These are phyloP conservation scores for Tineola bisselliella DNA, from an alignment of 2,888 invertebrate species.

Conservation along the genomic window DNA sequence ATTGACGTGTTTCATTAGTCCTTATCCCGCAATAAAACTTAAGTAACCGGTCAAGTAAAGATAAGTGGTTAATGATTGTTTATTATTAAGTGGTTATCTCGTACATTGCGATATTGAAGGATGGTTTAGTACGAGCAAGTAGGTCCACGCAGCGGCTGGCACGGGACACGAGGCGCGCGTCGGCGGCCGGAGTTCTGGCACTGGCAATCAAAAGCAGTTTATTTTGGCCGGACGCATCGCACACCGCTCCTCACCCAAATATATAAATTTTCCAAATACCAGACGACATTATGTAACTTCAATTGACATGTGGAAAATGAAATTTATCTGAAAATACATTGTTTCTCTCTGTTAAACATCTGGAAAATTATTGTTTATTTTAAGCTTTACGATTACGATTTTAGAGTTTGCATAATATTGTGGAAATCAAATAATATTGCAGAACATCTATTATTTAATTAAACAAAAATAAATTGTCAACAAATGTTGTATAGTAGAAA, in stretches of 20 bases:
- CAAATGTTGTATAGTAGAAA: too few species aligned
- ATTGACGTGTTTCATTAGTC: too few species aligned
- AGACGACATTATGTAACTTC: slow-evolving; percentile 40
- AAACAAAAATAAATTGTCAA: too few species aligned
- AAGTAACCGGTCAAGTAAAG: too few species aligned
- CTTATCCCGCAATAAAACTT: too few species aligned
- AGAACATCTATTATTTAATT: too few species aligned
- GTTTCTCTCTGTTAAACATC: too few species aligned
- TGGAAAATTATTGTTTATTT: too few species aligned
- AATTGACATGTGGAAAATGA: slow-evolving; percentile 27
- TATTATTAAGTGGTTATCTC: background rate
- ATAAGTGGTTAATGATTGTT: background rate
- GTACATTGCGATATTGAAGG: background rate
- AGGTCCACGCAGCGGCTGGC: slow-evolving; percentile 1
- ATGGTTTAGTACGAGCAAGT: background rate
- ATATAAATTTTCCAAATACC: slow-evolving; percentile 52
- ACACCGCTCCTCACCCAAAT: slow-evolving; percentile 37
- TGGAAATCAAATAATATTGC: too few species aligned
- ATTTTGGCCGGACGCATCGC: slow-evolving; percentile 34
- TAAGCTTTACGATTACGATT: too few species aligned
- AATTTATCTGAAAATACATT: too few species aligned
- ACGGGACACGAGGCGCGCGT: background rate
- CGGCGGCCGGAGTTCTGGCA: background rate
- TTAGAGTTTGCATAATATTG: too few species aligned
- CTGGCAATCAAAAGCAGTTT: slow-evolving; percentile 22